Base-by-base conservation (phyloP, 1,140 invertebrate genomes). In the Rhyacophila brunnea region DNA sequence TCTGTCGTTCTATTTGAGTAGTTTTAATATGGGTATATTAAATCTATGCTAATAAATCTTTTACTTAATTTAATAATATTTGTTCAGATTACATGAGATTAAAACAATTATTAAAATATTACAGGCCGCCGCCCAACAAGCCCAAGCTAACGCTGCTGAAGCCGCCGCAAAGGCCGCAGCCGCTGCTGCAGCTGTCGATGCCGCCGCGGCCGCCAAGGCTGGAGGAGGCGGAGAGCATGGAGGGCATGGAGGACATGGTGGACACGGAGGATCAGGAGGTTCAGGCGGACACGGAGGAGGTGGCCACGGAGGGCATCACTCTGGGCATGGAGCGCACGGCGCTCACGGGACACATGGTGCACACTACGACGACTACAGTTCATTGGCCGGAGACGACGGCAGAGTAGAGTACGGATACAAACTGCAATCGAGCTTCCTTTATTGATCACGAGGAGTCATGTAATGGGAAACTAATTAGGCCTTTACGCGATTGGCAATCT, bases 321-420 rank as follows among this genome's bases (percentile, higher is more conserved):
- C 14, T 6, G 28, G 34, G 6, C 17, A 19, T 7, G 50, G 51
- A 47, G 5, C 13, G 13, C 40, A 43, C 10, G 42, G 47, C 13
- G 40, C 11, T 32, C 17, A 20, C 9, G 54, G 46, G 5, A 17
- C 19, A 18, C 44, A 47, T 28, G 14, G 34, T 15, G 42, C 49
- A 9, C 58, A 62, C 17, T 65, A 65, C 48, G 64, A 65, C 17
- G 64, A 65, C 46, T 65, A 62, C 50, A 44, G 46, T n/a, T 38
- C 55, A 4, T 38, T 65, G 18, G 32, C 55, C 20, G 59, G 52
- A 38, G 64, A 65, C 18, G 59, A 62, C 35, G 63, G 59, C 19
- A 17, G 23, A 19, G 3, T 62, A 3, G 35, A 60, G 23, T 65
- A 61, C 49, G 64, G 64, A 14, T 65, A 65, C 60, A 65, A 62